phyloP scores from a whole-genome alignment of 1,140 invertebrate species.

The Sinonovacula constricta region DNA sequence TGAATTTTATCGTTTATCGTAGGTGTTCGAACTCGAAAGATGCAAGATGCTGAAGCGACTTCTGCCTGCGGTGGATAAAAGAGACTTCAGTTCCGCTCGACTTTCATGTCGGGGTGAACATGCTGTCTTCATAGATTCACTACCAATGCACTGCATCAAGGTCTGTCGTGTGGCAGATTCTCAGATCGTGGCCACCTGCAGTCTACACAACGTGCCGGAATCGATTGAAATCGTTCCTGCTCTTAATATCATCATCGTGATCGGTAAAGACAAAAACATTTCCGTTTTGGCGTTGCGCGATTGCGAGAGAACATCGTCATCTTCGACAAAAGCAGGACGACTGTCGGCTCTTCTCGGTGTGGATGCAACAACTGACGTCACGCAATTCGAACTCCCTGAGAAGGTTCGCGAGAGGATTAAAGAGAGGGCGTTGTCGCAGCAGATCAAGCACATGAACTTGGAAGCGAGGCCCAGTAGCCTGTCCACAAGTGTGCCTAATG shows the following conservation, averaged over 20 bases:
- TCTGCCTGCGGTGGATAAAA: neutral
- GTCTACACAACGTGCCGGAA: constrained; percentile 40
- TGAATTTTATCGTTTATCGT: too few relatives aligned
- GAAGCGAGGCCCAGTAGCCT: neutral
- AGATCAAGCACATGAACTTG: constrained; percentile 35
- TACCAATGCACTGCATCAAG: constrained; percentile 30
- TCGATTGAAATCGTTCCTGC: constrained; percentile 31
- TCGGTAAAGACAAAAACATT: constrained; percentile 43
- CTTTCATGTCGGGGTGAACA: constrained; percentile 34
- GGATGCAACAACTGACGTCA: neutral
- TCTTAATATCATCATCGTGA: constrained; percentile 32
- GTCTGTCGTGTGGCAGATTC: constrained; percentile 41
- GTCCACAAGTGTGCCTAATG: neutral
- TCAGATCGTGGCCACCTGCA: constrained; percentile 9
- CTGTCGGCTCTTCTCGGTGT: constrained; percentile 18
- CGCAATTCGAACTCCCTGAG: constrained; percentile 19
- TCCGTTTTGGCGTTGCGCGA: constrained; percentile 30
- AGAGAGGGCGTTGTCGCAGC: constrained; percentile 20
- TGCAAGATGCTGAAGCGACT: constrained; percentile 44
- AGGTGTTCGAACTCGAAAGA: constrained; percentile 45
- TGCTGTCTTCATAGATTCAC: constrained; percentile 29
- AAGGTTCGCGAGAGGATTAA: constrained; percentile 21
- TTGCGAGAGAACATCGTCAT: constrained; percentile 5
- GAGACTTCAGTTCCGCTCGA: constrained; percentile 14
- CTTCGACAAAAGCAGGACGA: neutral